Percentiles rank a stretch among this genome's conserved stretches.
phyloP scores from a whole-genome alignment of 1,140 invertebrate genomes.

The Bombus vancouverensis region DNA sequence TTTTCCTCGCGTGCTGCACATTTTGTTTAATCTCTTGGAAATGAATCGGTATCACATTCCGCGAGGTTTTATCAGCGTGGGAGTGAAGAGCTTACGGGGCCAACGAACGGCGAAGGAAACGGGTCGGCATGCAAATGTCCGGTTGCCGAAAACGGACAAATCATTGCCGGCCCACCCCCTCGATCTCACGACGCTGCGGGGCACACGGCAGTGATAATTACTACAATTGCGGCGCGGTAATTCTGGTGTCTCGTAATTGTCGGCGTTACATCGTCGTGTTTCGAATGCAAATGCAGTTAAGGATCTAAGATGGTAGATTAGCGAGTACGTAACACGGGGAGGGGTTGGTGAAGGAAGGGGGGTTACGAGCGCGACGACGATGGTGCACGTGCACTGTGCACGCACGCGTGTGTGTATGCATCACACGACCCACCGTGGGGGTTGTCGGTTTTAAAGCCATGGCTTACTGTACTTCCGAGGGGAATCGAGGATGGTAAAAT shows the following conservation, averaged over 20 bases:
- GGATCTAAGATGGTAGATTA: constrained; percentile 68
- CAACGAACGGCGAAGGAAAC: constrained; percentile 4
- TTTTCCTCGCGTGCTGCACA: too few relatives aligned
- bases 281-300: constrained; percentile 69
- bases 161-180: constrained; percentile 46
- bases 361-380: not conserved
- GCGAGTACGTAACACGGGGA: constrained; percentile 27
- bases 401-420: constrained; percentile 21
- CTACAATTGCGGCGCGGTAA: constrained; percentile 65
- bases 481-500: not conserved
- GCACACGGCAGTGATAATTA: constrained; percentile 60
- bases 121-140: constrained; percentile 60
- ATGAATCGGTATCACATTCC: not conserved
- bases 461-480: not conserved
- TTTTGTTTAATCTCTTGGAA: not conserved
- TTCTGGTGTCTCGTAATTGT: constrained; percentile 67
- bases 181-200: constrained; percentile 1
- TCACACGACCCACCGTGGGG: constrained; percentile 9
- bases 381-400: not conserved
- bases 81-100: not conserved
- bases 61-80: not conserved
- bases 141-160: constrained; percentile 68
- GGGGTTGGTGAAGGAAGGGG: not conserved
- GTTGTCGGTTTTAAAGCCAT: constrained; percentile 39
- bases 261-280: constrained; percentile 64